Percentiles rank a stretch among this genome's conserved stretches.
Conservation (phyloP, 2,113 vertebrate genomes). For the Semnopithecus entellus region DNA sequence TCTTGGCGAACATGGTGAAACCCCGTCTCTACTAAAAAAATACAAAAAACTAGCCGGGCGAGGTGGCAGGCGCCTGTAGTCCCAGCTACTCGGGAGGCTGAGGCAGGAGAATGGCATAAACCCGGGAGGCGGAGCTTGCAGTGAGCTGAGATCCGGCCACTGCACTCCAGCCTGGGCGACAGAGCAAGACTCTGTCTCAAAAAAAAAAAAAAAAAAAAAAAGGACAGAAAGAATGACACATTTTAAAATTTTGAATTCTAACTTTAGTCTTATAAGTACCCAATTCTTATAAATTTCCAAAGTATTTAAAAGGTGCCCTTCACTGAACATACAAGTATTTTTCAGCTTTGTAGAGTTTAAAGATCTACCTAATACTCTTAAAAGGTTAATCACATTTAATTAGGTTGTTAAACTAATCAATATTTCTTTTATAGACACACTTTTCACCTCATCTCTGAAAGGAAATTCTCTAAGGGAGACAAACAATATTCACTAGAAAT, state of each 20-base stretch:
- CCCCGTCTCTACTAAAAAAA: too few relatives aligned
- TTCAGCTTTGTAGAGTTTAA: constrained; percentile 62
- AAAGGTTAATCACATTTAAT: constrained; percentile 80
- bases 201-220: not conserved
- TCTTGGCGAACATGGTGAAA: too few relatives aligned
- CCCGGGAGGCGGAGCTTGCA: too few relatives aligned
- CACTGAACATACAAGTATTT: constrained; percentile 49
- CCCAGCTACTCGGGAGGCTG: too few relatives aligned
- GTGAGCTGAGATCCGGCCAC: too few relatives aligned
- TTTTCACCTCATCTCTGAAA: constrained; percentile 73
- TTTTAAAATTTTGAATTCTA: constrained; percentile 49
- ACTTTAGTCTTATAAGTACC: constrained; percentile 14
- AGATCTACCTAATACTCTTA: constrained; percentile 65
- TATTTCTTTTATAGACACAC: constrained; percentile 76
- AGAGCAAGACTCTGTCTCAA: too few relatives aligned
- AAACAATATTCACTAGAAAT: constrained; percentile 55
- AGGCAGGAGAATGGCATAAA: too few relatives aligned
- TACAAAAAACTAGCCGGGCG: too few relatives aligned
- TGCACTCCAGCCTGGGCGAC: too few relatives aligned
- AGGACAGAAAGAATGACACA: not conserved
- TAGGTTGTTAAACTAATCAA: constrained; percentile 77
- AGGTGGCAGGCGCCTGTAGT: too few relatives aligned
- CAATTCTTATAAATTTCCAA: constrained; percentile 17
- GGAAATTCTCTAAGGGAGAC: constrained; percentile 49
- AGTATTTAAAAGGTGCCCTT: constrained; percentile 58